Evolutionary conservation across 1,140 invertebrate genomes (phyloP).

Genomic region (Teleogryllus occipitalis): DNA sequence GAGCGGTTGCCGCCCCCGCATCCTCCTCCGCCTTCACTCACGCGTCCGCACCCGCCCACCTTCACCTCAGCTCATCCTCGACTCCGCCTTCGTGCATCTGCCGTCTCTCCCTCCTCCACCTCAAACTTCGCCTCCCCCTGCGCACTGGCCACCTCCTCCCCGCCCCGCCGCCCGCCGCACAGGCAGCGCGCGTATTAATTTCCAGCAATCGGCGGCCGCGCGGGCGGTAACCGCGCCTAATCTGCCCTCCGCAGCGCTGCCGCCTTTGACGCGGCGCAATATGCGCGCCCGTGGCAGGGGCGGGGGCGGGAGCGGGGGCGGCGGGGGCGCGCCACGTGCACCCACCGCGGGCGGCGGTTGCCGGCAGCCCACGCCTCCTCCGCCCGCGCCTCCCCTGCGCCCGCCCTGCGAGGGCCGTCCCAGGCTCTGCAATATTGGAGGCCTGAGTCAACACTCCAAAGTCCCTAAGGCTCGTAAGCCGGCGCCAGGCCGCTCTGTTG

Average conservation of each 20-base stretch:
- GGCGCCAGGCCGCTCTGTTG: too few relatives aligned
- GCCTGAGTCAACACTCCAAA: too few relatives aligned
- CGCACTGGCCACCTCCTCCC: not conserved
- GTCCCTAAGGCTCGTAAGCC: too few relatives aligned
- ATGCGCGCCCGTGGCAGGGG: not conserved
- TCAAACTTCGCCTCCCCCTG: too few relatives aligned
- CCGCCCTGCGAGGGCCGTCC: too few relatives aligned
- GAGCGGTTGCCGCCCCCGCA: too few relatives aligned
- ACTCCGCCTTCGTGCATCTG: too few relatives aligned
- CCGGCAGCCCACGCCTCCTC: not conserved
- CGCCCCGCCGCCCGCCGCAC: not conserved
- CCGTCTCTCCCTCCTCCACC: too few relatives aligned
- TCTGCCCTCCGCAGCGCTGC: not conserved
- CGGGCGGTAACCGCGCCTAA: not conserved
- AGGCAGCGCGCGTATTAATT: slow-evolving; percentile 2
- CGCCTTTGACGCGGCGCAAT: slow-evolving; percentile 6
- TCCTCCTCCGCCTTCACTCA: too few relatives aligned
- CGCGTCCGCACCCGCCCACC: too few relatives aligned
- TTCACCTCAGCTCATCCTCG: too few relatives aligned
- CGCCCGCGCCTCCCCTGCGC: not conserved
- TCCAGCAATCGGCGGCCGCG: not conserved
- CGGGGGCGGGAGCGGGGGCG: slow-evolving; percentile 11
- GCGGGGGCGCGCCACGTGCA: slow-evolving; percentile 18
- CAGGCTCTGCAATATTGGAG: too few relatives aligned
- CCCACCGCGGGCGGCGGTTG: not conserved